These are phyloP conservation scores for Solea solea DNA, from an alignment of 2,113 vertebrate species.

Conservation along the genomic window DNA sequence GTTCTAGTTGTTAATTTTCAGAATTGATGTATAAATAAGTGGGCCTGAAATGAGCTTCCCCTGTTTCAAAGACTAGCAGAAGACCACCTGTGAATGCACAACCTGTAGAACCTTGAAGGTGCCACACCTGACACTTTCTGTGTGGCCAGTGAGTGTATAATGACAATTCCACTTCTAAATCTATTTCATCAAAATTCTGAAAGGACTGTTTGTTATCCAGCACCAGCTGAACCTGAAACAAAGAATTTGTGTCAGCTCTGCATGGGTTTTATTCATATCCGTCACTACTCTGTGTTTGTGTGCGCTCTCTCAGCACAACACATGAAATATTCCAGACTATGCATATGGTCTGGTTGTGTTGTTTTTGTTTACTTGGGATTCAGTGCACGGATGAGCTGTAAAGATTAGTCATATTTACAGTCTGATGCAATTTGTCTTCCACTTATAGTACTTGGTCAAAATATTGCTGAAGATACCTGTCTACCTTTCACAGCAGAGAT, in stretches of 20 bases:
- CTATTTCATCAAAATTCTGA: not conserved
- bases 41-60: too few relatives aligned
- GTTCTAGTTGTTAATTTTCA: too few relatives aligned
- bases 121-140: too few relatives aligned
- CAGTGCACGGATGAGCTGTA: conserved; percentile 17
- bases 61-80: too few relatives aligned
- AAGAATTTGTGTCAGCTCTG: not conserved
- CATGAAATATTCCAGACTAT: not conserved
- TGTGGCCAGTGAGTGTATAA: too few relatives aligned
- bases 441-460: conserved; percentile 38
- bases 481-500: conserved; percentile 53
- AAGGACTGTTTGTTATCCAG: not conserved
- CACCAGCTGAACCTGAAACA: not conserved
- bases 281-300: not conserved
- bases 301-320: not conserved
- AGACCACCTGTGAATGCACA: too few relatives aligned
- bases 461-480: conserved; percentile 43
- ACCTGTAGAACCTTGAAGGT: too few relatives aligned
- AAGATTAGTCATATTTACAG: conserved; percentile 37
- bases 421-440: conserved; percentile 41
- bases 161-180: too few relatives aligned
- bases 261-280: conserved; percentile 3
- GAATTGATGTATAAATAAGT: too few relatives aligned
- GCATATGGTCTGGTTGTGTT: not conserved
- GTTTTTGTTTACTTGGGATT: not conserved